Evolutionary conservation across 2,888 invertebrate genomes (phyloP).

Genomic region (Archips crataeganus): DNA sequence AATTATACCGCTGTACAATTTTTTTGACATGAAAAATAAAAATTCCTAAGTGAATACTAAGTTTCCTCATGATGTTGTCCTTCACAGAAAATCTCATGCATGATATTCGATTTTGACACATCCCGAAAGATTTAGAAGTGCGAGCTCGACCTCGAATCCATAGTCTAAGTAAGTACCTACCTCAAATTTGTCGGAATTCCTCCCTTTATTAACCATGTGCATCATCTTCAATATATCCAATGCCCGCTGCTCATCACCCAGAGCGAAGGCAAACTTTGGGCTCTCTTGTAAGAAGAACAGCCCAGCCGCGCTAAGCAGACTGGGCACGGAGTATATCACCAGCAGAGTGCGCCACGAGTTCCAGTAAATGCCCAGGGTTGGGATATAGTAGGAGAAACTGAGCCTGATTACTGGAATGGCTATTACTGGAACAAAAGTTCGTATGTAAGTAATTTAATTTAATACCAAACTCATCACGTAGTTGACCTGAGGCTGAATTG

Average conservation of each 20-base stretch:
- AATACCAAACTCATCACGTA: no score
- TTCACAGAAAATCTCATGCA: no score
- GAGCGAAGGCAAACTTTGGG: slow-evolving; percentile 89
- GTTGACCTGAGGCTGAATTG: no score
- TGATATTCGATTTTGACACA: no score
- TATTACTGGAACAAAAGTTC: slow-evolving; percentile 73
- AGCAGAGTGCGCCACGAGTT: slow-evolving; percentile 91
- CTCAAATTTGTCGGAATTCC: not conserved
- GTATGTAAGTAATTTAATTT: not conserved
- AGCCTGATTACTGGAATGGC: slow-evolving; percentile 88
- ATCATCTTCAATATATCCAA: slow-evolving; percentile 64
- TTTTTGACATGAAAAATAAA: no score
- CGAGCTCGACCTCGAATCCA: no score
- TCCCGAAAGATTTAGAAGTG: no score
- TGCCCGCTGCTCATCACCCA: slow-evolving; percentile 84
- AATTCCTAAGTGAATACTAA: no score
- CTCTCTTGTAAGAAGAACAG: slow-evolving; percentile 89
- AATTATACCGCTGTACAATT: no score
- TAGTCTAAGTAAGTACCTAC: not conserved
- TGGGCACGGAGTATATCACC: slow-evolving; percentile 87
- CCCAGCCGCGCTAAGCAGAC: slow-evolving; percentile 84
- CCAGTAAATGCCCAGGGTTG: slow-evolving; percentile 81
- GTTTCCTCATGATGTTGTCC: no score
- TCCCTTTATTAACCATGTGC: not conserved
- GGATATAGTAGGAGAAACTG: slow-evolving; percentile 65